These are phyloP conservation scores for Oxyruncus cristatus DNA, from an alignment of 2,113 vertebrate genomes.

Conservation along the genomic window DNA sequence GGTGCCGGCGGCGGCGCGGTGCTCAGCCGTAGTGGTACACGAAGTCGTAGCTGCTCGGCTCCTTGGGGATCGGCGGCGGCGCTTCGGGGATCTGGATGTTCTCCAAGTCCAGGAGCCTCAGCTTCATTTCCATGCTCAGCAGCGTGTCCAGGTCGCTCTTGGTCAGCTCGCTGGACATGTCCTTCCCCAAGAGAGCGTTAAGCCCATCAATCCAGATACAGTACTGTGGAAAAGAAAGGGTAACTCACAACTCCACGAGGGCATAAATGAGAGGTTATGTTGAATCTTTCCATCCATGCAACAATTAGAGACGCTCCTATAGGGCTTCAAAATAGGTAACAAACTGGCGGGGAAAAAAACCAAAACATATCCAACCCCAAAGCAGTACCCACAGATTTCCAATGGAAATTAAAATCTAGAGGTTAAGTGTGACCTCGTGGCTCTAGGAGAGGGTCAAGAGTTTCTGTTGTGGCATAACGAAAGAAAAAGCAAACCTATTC, in stretches of 20 bases:
- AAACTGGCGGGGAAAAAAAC: rapidly evolving
- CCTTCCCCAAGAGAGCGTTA: slow-evolving; percentile 91
- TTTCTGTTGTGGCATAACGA: not conserved
- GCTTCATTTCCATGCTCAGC: slow-evolving; percentile 99
- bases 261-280: not conserved
- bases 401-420: not conserved
- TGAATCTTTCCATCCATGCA: not conserved
- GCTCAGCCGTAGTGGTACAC: slow-evolving; percentile 95
- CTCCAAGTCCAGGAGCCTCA: slow-evolving; percentile 94
- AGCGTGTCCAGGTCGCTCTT: slow-evolving; percentile 95
- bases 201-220: slow-evolving; percentile 97
- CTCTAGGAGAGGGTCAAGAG: not conserved
- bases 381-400: not conserved
- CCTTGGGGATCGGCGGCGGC: slow-evolving; percentile 91
- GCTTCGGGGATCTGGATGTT: slow-evolving; percentile 95
- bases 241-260: not conserved
- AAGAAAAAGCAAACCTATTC: not conserved
- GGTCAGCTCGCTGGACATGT: slow-evolving; percentile 96
- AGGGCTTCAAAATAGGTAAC: not conserved
- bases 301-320: not conserved
- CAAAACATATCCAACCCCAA: not conserved
- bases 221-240: slow-evolving; percentile 76
- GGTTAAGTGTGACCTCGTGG: not conserved
- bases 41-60: slow-evolving; percentile 98
- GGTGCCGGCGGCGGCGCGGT: not conserved